Percentiles rank a stretch among this genome's conserved stretches.
These are phyloP conservation scores for Lanius collurio DNA, from an alignment of 2,113 vertebrate genomes.

Conservation along the genomic window DNA sequence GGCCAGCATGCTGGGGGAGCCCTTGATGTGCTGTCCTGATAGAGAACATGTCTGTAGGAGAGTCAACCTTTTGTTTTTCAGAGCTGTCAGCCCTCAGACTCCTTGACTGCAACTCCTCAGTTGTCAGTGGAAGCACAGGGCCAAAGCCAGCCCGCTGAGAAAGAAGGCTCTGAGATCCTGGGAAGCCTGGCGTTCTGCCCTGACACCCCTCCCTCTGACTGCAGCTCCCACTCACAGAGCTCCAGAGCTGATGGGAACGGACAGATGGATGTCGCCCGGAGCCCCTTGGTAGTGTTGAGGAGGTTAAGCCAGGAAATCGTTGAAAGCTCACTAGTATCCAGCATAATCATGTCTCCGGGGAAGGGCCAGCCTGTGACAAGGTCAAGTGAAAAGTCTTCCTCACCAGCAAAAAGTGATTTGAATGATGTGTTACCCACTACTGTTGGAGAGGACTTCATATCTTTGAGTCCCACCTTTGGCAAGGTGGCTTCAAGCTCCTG, in stretches of 20 bases:
- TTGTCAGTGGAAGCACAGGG: constrained; percentile 11
- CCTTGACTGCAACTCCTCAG: constrained; percentile 46
- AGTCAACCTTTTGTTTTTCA: constrained; percentile 69
- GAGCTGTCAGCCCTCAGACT: constrained; percentile 72
- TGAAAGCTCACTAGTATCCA: constrained; percentile 68
- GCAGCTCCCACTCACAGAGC: constrained; percentile 44
- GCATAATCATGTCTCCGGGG: constrained; percentile 71
- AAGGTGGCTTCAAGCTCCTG: constrained; percentile 57
- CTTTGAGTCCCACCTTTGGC: constrained; percentile 77
- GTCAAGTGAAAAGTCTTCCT: constrained; percentile 67
- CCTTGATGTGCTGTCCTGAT: background rate
- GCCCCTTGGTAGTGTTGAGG: constrained; percentile 69
- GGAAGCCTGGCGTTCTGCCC: constrained; percentile 59
- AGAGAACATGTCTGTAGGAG: background rate
- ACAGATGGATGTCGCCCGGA: constrained; percentile 60
- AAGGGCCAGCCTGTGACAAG: constrained; percentile 68
- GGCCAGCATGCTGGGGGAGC: background rate
- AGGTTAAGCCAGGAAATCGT: constrained; percentile 75
- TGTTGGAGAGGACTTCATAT: constrained; percentile 26
- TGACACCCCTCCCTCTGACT: constrained; percentile 52
- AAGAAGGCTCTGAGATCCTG: constrained; percentile 53
- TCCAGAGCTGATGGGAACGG: constrained; percentile 49
- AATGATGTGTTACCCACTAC: constrained; percentile 28
- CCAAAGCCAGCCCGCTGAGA: constrained; percentile 49
- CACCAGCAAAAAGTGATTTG: constrained; percentile 55